Conservation (phyloP, 1,140 invertebrate species). For the Propsilocerus akamusi region DNA sequence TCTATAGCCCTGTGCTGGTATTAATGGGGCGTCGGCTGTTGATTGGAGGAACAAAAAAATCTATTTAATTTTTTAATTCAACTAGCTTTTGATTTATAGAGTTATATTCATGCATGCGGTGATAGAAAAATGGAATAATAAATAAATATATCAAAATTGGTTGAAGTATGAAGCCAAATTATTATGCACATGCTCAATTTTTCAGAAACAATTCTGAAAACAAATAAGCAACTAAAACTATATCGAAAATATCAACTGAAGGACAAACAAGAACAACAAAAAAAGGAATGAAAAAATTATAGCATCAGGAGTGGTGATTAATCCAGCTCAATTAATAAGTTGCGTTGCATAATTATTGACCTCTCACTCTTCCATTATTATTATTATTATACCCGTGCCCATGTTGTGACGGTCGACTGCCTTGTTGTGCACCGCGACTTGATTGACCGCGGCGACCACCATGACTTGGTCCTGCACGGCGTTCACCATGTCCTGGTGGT, state of each 20-base stretch:
- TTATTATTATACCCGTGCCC: slow-evolving; percentile 13
- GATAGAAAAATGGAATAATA: not conserved
- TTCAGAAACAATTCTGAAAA: not conserved
- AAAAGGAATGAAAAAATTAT: not conserved
- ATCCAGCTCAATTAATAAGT: not conserved
- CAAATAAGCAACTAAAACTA: not conserved
- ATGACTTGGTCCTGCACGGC: slow-evolving; percentile 7
- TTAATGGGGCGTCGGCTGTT: not conserved
- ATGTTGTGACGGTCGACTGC: slow-evolving; percentile 26
- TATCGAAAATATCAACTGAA: not conserved
- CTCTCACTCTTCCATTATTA: not conserved
- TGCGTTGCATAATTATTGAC: not conserved
- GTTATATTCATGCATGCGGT: not conserved
- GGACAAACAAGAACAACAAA: not conserved
- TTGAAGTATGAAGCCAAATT: slow-evolving; percentile 1
- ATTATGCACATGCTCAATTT: not conserved
- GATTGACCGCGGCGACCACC: slow-evolving; percentile 16
- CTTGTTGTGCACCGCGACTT: slow-evolving; percentile 19
- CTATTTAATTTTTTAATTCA: not conserved
- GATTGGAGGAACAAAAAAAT: not conserved
- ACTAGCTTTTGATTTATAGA: not conserved
- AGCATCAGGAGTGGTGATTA: not conserved
- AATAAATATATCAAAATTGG: not conserved
- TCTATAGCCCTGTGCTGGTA: not conserved
- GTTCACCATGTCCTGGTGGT: slow-evolving; percentile 20